A percentile compares a stretch with the other conserved stretches of the same genome.
phyloP scores from a whole-genome alignment of 2,888 invertebrate genomes.

The Nudaria mundana region DNA sequence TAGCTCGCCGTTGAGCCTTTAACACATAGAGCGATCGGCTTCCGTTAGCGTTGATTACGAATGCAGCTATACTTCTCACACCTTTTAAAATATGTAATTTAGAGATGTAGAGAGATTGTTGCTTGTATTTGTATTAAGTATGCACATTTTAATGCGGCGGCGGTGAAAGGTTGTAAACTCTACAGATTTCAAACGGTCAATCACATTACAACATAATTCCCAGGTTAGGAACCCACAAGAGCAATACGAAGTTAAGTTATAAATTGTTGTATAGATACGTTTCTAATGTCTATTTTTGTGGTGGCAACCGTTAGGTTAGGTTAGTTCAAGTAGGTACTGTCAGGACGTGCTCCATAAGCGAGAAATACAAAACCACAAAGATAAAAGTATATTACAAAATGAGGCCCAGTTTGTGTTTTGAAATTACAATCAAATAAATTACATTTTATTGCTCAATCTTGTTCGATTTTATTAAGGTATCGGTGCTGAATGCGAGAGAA shows the following conservation, averaged over 20 bases:
- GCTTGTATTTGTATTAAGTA: slow-evolving; percentile 48
- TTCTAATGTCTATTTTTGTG: slow-evolving; percentile 66
- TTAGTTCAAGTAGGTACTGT: slow-evolving; percentile 45
- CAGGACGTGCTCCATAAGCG: slow-evolving; percentile 66
- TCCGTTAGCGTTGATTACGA: slow-evolving; percentile 48
- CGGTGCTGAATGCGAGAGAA: slow-evolving; percentile 73
- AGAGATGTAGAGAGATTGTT: slow-evolving; percentile 44
- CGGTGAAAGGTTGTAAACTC: slow-evolving; percentile 39
- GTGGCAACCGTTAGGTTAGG: slow-evolving; percentile 47
- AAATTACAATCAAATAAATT: slow-evolving; percentile 82
- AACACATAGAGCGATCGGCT: slow-evolving; percentile 39
- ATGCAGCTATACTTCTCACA: slow-evolving; percentile 61
- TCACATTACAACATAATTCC: slow-evolving; percentile 17
- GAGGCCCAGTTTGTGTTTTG: slow-evolving; percentile 80
- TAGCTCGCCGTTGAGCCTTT: slow-evolving; percentile 33
- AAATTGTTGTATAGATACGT: slow-evolving; percentile 53
- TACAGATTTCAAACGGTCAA: slow-evolving; percentile 13
- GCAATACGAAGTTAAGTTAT: slow-evolving; percentile 24
- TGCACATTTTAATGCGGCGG: slow-evolving; percentile 54
- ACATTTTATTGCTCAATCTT: slow-evolving; percentile 81
- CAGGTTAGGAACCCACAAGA: slow-evolving; percentile 21
- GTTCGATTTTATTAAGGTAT: slow-evolving; percentile 81
- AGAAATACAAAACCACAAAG: slow-evolving; percentile 78
- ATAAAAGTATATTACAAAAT: slow-evolving; percentile 81
- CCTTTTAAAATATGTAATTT: slow-evolving; percentile 62